phyloP scores from a whole-genome alignment of 2,888 invertebrate genomes.

The Euzophera pinguis region DNA sequence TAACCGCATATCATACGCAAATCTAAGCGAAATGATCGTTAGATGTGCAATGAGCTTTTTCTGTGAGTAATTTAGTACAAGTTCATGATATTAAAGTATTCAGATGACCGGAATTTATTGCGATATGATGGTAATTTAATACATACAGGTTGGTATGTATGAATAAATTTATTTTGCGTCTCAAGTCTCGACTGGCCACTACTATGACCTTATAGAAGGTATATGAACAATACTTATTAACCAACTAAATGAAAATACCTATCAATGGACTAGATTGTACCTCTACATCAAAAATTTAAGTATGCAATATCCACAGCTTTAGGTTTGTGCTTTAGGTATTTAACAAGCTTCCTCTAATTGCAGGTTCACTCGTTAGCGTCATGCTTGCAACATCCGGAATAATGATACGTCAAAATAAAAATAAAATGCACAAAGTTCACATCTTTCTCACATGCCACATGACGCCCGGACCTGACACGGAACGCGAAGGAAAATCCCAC shows the following conservation, averaged over 20 bases:
- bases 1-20: neutral
- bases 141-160: too few relatives aligned
- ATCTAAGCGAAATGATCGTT: neutral
- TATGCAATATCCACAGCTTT: too few relatives aligned
- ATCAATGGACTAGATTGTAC: too few relatives aligned
- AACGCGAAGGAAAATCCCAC: neutral
- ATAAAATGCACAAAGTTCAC: neutral
- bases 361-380: neutral
- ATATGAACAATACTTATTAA: too few relatives aligned
- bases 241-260: too few relatives aligned
- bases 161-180: too few relatives aligned
- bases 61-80: neutral
- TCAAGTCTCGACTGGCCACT: too few relatives aligned
- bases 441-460: slow-evolving; percentile 10
- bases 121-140: too few relatives aligned
- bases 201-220: too few relatives aligned
- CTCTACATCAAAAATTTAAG: too few relatives aligned
- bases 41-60: neutral
- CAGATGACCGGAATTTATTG: too few relatives aligned
- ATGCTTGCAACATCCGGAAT: neutral
- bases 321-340: too few relatives aligned
- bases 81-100: neutral
- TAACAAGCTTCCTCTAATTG: neutral
- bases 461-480: slow-evolving; percentile 4
- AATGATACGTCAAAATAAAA: slow-evolving; percentile 2